A percentile compares a stretch with the other conserved stretches of the same genome.
phyloP scores from a whole-genome alignment of 2,888 invertebrate genomes.

The Chrysodeixis includens region DNA sequence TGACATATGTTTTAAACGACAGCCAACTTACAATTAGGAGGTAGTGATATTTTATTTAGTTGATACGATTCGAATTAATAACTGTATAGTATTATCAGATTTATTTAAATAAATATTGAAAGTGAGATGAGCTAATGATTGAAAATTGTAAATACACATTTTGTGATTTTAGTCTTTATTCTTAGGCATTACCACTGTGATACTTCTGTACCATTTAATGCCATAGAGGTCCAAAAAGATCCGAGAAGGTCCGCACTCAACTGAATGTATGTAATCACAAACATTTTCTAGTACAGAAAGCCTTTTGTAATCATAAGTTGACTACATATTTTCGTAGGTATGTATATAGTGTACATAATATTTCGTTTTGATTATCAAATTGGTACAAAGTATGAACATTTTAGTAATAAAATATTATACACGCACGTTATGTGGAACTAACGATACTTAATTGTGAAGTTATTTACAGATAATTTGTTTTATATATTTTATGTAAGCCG shows the following conservation, averaged over 20 bases:
- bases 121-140: conserved; percentile 46
- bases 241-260: conserved; percentile 45
- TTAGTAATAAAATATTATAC: conserved; percentile 49
- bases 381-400: conserved; percentile 59
- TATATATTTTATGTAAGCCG: conserved; percentile 72
- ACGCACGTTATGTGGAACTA: conserved; percentile 65
- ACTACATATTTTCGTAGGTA: conserved; percentile 64
- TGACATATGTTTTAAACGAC: conserved; percentile 80
- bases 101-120: conserved; percentile 49
- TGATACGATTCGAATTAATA: conserved; percentile 49
- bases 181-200: conserved; percentile 69
- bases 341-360: conserved; percentile 78
- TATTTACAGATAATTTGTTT: conserved; percentile 53
- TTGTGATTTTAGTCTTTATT: conserved; percentile 53
- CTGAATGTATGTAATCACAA: conserved; percentile 45
- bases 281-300: conserved; percentile 51
- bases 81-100: conserved; percentile 56
- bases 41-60: conserved; percentile 53
- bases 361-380: conserved; percentile 50
- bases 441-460: conserved; percentile 55
- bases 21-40: conserved; percentile 58
- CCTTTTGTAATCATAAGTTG: conserved; percentile 58
- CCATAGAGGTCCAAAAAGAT: conserved; percentile 41
- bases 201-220: conserved; percentile 72
- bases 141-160: conserved; percentile 56